A percentile compares a stretch with the other conserved stretches of the same genome.
phyloP scores from a whole-genome alignment of 2,113 vertebrate genomes.

The Fulmarus glacialis region DNA sequence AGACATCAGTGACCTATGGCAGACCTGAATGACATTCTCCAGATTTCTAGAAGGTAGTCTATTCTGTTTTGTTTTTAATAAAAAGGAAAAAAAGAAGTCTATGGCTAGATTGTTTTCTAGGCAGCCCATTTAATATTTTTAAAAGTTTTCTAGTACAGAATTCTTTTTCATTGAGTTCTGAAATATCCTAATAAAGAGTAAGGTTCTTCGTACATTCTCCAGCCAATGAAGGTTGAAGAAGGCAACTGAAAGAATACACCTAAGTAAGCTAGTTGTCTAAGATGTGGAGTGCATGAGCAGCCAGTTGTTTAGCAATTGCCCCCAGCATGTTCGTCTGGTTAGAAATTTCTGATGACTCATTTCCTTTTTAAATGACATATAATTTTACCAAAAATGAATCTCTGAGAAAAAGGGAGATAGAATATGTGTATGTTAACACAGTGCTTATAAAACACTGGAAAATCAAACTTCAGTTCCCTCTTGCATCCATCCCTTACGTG shows the following conservation, averaged over 20 bases:
- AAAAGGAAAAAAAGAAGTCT: not conserved
- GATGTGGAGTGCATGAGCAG: not conserved
- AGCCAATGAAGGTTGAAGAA: not conserved
- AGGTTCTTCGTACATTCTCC: not conserved
- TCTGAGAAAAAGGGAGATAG: not conserved
- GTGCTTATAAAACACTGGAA: not conserved
- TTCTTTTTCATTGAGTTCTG: not conserved
- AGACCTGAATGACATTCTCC: not conserved
- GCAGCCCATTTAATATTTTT: not conserved
- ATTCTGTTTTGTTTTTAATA: not conserved
- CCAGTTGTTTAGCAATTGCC: not conserved
- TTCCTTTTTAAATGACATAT: not conserved
- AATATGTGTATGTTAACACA: not conserved
- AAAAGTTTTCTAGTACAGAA: not conserved
- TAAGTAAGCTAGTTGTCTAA: not conserved
- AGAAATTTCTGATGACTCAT: not conserved
- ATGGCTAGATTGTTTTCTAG: not conserved
- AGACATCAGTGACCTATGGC: not conserved
- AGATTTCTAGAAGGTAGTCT: not conserved
- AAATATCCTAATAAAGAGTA: not conserved
- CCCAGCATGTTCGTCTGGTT: not conserved
- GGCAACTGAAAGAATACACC: not conserved
- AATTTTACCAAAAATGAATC: not conserved
- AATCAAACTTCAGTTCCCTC: not conserved
- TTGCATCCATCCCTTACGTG: not conserved